A percentile compares a stretch with the other conserved stretches of the same genome.
phyloP scores from a whole-genome alignment of 2,113 vertebrate species.

The Podarcis muralis region DNA sequence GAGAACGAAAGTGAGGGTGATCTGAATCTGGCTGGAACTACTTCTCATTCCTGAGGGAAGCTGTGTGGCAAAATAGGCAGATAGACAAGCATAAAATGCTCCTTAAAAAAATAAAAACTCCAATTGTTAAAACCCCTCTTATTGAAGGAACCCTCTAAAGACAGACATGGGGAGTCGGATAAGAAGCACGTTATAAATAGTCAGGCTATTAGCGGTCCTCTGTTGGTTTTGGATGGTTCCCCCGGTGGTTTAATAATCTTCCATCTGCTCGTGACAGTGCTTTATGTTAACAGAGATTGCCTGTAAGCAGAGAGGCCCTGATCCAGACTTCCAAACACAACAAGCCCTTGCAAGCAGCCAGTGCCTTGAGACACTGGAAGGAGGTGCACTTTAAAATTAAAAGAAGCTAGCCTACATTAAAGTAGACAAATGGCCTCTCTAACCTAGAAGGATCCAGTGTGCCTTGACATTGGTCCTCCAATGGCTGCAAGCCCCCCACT shows the following conservation, averaged over 20 bases:
- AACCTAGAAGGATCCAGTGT: neutral
- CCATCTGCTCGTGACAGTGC: constrained; percentile 38
- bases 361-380: neutral
- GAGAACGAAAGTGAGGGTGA: constrained; percentile 50
- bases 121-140: constrained; percentile 51
- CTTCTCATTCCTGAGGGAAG: constrained; percentile 44
- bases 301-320: neutral
- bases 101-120: neutral
- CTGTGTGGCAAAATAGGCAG: constrained; percentile 44
- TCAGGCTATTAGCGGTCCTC: constrained; percentile 44
- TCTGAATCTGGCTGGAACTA: constrained; percentile 49
- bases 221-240: constrained; percentile 23
- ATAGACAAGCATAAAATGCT: constrained; percentile 18
- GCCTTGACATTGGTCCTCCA: neutral
- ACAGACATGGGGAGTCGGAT: constrained; percentile 12
- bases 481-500: neutral
- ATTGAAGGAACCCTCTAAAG: constrained; percentile 41
- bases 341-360: neutral
- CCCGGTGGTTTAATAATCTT: constrained; percentile 19
- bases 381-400: neutral
- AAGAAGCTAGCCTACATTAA: constrained; percentile 1
- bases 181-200: constrained; percentile 44
- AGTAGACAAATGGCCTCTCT: neutral
- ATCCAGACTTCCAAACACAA: neutral
- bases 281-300: constrained; percentile 37